Base-by-base conservation (phyloP, 2,888 invertebrate species). In the Lepidocyrtinus sp. region DNA sequence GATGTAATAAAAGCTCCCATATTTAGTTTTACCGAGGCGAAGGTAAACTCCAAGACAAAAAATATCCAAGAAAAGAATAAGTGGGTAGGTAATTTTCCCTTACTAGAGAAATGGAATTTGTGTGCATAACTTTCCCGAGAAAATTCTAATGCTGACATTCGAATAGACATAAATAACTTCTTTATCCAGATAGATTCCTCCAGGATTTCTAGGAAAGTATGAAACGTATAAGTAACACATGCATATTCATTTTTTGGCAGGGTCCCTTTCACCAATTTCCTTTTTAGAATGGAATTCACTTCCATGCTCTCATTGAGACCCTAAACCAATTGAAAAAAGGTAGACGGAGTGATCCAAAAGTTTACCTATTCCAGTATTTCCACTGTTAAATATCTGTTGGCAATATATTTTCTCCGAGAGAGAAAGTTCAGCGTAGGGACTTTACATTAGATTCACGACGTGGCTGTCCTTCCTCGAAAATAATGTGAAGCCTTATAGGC, bases 1-100 rank as follows among this genome's bases (percentile, higher is more conserved):
- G 36, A 50, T 1, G 65, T n/a, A 65, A 22, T 63, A 2, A 63
- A 26, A 25, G 22, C 15, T 9, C n/a, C n/a, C n/a, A n/a, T n/a
- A n/a, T n/a, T n/a, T 24, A 15, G 63, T 24, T 65, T 12, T 50
- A 45, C 21, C 46, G 21, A 68, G 19, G 50, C 27, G 68, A 68
- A 68, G 24, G 46, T 21, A 50, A 68, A n/a, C n/a, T n/a, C n/a
- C n/a, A n/a, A n/a, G n/a, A n/a, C n/a, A n/a, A n/a, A n/a, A n/a
- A n/a, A n/a, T n/a, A n/a, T n/a, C n/a, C n/a, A n/a, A n/a, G n/a
- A n/a, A n/a, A n/a, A n/a, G n/a, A n/a, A n/a, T n/a, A n/a, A n/a
- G n/a, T n/a, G n/a, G n/a, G n/a, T n/a, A n/a, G n/a, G n/a, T n/a
- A n/a, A n/a, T n/a, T n/a, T n/a, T n/a, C n/a, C n/a, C n/a, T n/a